These are phyloP conservation scores for Bombus impatiens DNA, from an alignment of 1,140 invertebrate genomes.

Conservation along the genomic window DNA sequence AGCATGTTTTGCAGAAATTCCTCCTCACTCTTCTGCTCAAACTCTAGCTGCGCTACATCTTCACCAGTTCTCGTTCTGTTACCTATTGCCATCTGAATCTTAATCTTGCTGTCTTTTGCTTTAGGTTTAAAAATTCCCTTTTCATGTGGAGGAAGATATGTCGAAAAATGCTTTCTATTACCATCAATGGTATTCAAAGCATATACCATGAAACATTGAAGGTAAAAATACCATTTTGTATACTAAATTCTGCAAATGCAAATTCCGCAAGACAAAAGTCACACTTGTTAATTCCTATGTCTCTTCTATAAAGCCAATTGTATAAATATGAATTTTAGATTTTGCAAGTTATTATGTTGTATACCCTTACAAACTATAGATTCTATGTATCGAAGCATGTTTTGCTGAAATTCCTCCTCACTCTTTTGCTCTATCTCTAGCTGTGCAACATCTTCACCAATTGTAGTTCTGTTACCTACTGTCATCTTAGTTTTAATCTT, in stretches of 20 bases:
- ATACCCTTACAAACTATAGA: slow-evolving; percentile 31
- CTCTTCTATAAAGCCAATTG: slow-evolving; percentile 78
- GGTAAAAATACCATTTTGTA: slow-evolving; percentile 63
- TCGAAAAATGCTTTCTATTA: too few relatives aligned
- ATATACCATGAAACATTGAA: too few relatives aligned
- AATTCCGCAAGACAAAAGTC: slow-evolving; percentile 78
- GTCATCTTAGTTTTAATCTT: slow-evolving; percentile 24
- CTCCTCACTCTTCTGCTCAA: too few relatives aligned
- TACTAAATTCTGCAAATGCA: slow-evolving; percentile 82
- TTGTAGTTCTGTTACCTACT: slow-evolving; percentile 54
- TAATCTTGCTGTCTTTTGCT: too few relatives aligned
- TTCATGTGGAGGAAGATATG: too few relatives aligned
- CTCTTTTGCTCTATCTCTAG: slow-evolving; percentile 34
- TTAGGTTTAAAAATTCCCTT: too few relatives aligned
- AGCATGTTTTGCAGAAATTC: too few relatives aligned
- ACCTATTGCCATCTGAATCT: too few relatives aligned
- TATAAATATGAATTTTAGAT: slow-evolving; percentile 77
- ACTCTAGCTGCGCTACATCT: too few relatives aligned
- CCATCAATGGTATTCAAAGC: too few relatives aligned
- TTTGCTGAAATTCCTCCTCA: slow-evolving; percentile 51
- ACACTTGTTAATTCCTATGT: slow-evolving; percentile 53
- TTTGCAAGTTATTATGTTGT: slow-evolving; percentile 53
- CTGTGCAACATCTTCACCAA: slow-evolving; percentile 62
- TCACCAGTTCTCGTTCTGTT: too few relatives aligned
- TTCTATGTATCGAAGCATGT: slow-evolving; percentile 67